Conservation (phyloP, 2,797 vertebrate species). For the Octomys mimax region DNA sequence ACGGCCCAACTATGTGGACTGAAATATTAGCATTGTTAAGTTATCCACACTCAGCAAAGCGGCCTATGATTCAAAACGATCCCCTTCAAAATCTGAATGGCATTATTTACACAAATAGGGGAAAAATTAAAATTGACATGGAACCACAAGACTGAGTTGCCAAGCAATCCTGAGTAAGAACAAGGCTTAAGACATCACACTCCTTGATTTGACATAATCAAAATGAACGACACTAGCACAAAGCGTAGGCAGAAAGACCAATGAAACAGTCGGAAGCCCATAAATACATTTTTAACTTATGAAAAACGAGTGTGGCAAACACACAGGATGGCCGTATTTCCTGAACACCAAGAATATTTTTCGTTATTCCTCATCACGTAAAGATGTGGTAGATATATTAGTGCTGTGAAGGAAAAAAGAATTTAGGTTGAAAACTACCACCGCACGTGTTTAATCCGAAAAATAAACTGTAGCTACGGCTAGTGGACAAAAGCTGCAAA, state of each 20-base stretch:
- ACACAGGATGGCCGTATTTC: neutral
- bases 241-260: neutral
- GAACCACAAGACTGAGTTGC: neutral
- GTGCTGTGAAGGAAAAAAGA: conserved; percentile 41
- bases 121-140: neutral
- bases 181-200: neutral
- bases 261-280: neutral
- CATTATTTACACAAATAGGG: neutral
- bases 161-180: neutral
- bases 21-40: neutral
- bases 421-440: neutral
- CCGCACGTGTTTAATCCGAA: conserved; percentile 28
- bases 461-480: conserved; percentile 37
- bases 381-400: conserved; percentile 4
- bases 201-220: neutral
- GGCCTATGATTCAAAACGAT: neutral
- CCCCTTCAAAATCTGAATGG: neutral
- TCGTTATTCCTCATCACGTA: neutral
- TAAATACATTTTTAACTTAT: neutral
- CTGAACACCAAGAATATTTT: conserved; percentile 51
- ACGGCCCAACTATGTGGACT: neutral
- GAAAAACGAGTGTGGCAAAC: neutral
- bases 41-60: neutral
- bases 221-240: neutral
- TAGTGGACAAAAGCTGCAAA: conserved; percentile 45